phyloP scores from a whole-genome alignment of 37 sponge, comb jelly and placozoan genomes.

The Beroe forskalii region DNA sequence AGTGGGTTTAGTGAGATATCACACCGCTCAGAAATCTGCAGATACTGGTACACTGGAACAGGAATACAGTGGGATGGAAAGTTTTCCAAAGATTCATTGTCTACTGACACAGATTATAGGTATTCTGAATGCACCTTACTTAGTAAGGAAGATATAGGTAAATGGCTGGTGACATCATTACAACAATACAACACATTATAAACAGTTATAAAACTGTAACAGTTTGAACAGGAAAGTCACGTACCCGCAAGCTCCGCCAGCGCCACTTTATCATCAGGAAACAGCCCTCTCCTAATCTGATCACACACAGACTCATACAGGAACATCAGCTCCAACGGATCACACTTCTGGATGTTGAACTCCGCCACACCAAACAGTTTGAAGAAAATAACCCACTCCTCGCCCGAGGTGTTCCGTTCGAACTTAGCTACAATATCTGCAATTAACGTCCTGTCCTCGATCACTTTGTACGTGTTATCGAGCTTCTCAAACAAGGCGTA shows the following conservation, averaged over 20 bases:
- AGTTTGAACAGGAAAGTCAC: too few relatives aligned
- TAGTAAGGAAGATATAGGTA: too few relatives aligned
- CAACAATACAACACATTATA: too few relatives aligned
- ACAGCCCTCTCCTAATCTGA: conserved; percentile 58
- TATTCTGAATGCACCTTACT: too few relatives aligned
- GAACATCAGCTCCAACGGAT: conserved; percentile 54
- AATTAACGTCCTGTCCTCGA: conserved; percentile 78
- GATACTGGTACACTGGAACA: too few relatives aligned
- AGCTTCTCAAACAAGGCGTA: conserved; percentile 91
- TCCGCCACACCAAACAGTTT: conserved; percentile 38
- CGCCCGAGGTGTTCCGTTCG: conserved; percentile 67
- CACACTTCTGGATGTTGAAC: conserved; percentile 52
- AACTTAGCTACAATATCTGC: conserved; percentile 91
- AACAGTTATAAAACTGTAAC: too few relatives aligned
- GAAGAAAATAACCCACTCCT: conserved; percentile 31
- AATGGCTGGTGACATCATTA: too few relatives aligned
- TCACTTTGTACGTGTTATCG: conserved; percentile 72
- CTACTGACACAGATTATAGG: too few relatives aligned
- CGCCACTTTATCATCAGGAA: conserved; percentile 46
- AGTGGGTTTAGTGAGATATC: background rate
- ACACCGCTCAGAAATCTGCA: too few relatives aligned
- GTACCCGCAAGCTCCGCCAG: conserved; percentile 48
- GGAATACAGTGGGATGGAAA: too few relatives aligned
- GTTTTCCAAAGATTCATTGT: too few relatives aligned
- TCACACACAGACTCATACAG: conserved; percentile 52